Evolutionary conservation across 2,797 vertebrate species (phyloP), one percentile per base, ranked within the genome.

Genomic region (Melopsittacus undulatus): DNA sequence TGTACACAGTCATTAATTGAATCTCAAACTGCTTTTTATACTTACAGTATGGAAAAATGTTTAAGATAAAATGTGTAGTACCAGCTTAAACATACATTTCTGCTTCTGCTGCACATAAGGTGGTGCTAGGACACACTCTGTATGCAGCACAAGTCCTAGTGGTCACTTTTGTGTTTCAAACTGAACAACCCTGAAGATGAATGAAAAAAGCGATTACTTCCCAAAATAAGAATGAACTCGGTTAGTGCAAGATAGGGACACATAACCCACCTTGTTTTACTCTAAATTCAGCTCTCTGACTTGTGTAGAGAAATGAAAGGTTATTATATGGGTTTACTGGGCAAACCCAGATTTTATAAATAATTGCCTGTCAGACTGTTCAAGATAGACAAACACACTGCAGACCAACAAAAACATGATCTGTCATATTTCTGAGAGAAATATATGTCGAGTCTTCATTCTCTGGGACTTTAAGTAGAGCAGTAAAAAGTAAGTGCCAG

Each of bases 311-410:
- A 98, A 98, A 97, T 96, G 97, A 97, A 98, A 97, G 94, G 97
- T 97, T 98, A 97, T 98, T 98, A 97, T 97, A 97, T 96, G 97
- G 97, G 96, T 97, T 98, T 97, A 94, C 97, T 97, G 97, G 98
- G 97, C 93, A 98, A 98, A 97, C 96, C 94, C 95, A 97, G 97
- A 97, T 98, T 98, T 98, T 98, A 98, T 98, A 98, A 98, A 98
- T 98, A 98, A 98, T 98, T 98, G 97, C 98, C 97, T 98, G 98
- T 98, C 98, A 98, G 97, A 83, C 96, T 94, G 97, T 97, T 98
- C 97, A 97, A 98, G 98, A 98, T 97, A 98, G 98, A 98, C 98
- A 98, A 98, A 98, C 98, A 98, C 78, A 97, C 51, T 52, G 96
- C 96, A 97, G 98, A 98, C 98, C 98, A 98, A 98, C 97, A 97